Base-by-base conservation (phyloP, 2,797 vertebrate genomes). In the Premnoplex brunnescens region DNA sequence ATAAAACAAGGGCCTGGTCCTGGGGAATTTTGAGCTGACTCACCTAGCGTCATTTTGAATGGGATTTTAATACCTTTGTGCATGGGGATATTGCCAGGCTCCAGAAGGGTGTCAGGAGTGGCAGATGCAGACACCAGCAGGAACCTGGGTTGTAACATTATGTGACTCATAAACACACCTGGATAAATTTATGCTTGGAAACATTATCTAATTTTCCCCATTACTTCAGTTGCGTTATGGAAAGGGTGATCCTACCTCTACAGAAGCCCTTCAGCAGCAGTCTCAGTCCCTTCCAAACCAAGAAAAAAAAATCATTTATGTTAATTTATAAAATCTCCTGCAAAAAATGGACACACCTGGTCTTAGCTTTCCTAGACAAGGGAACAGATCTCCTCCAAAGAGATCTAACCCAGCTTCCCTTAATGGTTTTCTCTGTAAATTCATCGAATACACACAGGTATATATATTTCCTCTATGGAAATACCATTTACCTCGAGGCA, bases 231-330 rank as follows among this genome's bases (percentile, higher is more conserved):
- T 36, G 43, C 54, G 11, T 75, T 85, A 79, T 34, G 26, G 20
- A 84, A 83, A 41, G 18, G n/a, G 30, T 62, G 30, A 91, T 59
- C 37, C 62, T 41, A 39, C 56, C 60, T 62, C 62, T 1, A 1
- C 36, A 77, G 49, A 10, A 64, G 41, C 51, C 12, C 30, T 60
- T 73, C 28, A 67, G 58, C 44, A 54, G 18, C 52, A 32, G 52
- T 32, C 52, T 32, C 30, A 19, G 52, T 30, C 30, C 19, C 44
- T 74, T 77, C 28, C 52, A 89, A 80, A 66, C 5, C 8, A 64
- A 55, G 39, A 13, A 56, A 88, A 89, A n/a, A 51, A 15, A 30
- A 52, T 5, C 0, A 0, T 18, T 62, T 44, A 49, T 1, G 1
- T n/a, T 73, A 0, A 1, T 81, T 72, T 54, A 44, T 64, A 66